phyloP scores from a whole-genome alignment of 92 coral and sea anemone genomes.

The Phenganax marumi region DNA sequence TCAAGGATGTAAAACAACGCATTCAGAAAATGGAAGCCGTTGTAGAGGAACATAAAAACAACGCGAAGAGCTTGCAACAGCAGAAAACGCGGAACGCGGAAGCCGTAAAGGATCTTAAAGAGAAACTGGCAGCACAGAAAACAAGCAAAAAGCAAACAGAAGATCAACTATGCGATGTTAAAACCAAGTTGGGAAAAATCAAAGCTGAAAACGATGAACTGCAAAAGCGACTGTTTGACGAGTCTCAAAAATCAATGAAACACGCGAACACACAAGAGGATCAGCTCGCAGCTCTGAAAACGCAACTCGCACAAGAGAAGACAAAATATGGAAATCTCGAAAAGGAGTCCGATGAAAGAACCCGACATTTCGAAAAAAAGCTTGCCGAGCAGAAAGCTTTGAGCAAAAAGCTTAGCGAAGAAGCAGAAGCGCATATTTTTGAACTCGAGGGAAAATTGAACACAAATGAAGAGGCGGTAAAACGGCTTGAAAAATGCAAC shows the following conservation, averaged over 20 bases:
- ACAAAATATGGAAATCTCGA: slow-evolving; percentile 47
- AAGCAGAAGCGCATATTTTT: slow-evolving; percentile 71
- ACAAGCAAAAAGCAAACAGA: slow-evolving; percentile 48
- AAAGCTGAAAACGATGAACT: slow-evolving; percentile 53
- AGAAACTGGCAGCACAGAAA: slow-evolving; percentile 55
- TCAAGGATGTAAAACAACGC: slow-evolving; percentile 54
- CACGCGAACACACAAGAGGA: slow-evolving; percentile 64
- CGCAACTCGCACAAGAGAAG: slow-evolving; percentile 58
- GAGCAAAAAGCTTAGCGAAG: slow-evolving; percentile 72
- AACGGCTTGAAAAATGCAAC: slow-evolving; percentile 54
- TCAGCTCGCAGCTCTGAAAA: slow-evolving; percentile 58
- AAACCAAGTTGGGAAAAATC: slow-evolving; percentile 40
- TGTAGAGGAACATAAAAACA: slow-evolving; percentile 47
- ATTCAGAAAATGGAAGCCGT: slow-evolving; percentile 60
- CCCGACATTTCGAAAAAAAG: slow-evolving; percentile 68
- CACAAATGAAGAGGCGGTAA: slow-evolving; percentile 52
- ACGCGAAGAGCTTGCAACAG: slow-evolving; percentile 42
- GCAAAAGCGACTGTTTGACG: slow-evolving; percentile 61
- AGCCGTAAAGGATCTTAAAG: slow-evolving; percentile 48
- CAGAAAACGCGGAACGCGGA: slow-evolving; percentile 47
- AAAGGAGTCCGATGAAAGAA: slow-evolving; percentile 61
- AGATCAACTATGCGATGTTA: slow-evolving; percentile 51
- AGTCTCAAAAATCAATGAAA: slow-evolving; percentile 50
- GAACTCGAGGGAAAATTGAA: slow-evolving; percentile 64
- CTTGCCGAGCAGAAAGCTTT: slow-evolving; percentile 62